Evolutionary conservation across 2,888 invertebrate genomes (phyloP), one percentile per base, ranked within the genome.

Genomic region (Stegana nigrithorax): DNA sequence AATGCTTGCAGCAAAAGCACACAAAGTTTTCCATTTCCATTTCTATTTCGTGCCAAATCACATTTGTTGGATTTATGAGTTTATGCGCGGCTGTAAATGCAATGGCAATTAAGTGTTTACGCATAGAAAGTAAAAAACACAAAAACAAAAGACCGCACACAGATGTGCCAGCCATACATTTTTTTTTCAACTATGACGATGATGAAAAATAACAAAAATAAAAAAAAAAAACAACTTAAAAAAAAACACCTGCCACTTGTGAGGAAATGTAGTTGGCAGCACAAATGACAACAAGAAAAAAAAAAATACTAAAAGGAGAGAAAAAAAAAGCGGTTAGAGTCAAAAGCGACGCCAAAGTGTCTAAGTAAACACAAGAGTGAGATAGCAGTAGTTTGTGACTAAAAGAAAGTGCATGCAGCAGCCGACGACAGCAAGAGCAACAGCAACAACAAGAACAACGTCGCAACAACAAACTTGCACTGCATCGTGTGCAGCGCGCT

Each of bases 321-420:
- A n/a, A n/a, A n/a, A n/a, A n/a, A n/a, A n/a, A n/a, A n/a, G n/a
- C n/a, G n/a, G 26, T 25, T 50, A 19, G 45, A 23, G 21, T 26
- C 66, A 27, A 44, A 21, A 51, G 26, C 59, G 70, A 64, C 72
- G 71, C 72, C 72, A 57, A 65, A 65, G 47, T 67, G 68, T 72
- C 70, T 72, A 67, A 45, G 45, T 23, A 45, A 45, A 45, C 45
- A 45, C n/a, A 39, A 39, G 39, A 25, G 21, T 55, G 19, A 44
- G 25, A 47, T 47, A 47, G 47, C 23, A 25, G 45, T 17, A 21
- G 21, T 23, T 5, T 1, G 21, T 45, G n/a, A 7, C n/a, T 12
- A 23, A 25, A 47, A 47, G 47, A 47, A 47, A 47, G 47, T 25
- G 47, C n/a, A n/a, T n/a, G n/a, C 21, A 47, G 44, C 44, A n/a